Percentiles rank a stretch among this genome's conserved stretches.
Evolutionary conservation across 2,113 vertebrate genomes (phyloP).

Genomic region (Melierax canorus): DNA sequence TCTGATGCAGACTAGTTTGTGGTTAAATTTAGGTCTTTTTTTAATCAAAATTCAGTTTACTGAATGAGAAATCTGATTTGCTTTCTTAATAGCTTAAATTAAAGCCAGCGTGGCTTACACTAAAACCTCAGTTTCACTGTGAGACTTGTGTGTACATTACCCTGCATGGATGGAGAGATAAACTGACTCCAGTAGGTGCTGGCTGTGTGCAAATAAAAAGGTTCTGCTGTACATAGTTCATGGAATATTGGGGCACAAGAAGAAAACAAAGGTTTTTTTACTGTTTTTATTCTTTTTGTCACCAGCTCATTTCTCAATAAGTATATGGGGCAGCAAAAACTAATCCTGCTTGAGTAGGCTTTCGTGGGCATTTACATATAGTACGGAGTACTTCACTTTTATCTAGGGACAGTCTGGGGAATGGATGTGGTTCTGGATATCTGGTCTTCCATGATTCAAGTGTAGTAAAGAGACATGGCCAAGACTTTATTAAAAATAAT

Average conservation of each 20-base stretch:
- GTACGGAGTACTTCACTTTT: neutral
- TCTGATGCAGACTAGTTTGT: neutral
- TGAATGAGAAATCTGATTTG: neutral
- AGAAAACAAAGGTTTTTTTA: neutral
- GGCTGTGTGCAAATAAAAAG: neutral
- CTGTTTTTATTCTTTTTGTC: neutral
- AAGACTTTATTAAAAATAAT: neutral
- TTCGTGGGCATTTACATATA: neutral
- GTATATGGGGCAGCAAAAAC: neutral
- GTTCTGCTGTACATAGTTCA: neutral
- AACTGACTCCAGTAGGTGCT: neutral
- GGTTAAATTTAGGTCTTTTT: neutral
- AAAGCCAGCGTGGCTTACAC: neutral
- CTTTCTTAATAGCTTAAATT: neutral
- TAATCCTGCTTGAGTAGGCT: neutral
- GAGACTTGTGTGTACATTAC: neutral
- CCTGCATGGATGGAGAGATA: neutral
- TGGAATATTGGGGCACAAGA: neutral
- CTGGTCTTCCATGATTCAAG: constrained; percentile 7
- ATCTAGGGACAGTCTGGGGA: neutral
- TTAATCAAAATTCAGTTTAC: neutral
- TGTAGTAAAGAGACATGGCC: neutral
- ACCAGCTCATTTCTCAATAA: neutral
- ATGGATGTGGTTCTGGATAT: neutral
- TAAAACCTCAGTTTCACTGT: neutral